Conservation (phyloP, 2,113 vertebrate species). For the Capricornis sumatraensis region DNA sequence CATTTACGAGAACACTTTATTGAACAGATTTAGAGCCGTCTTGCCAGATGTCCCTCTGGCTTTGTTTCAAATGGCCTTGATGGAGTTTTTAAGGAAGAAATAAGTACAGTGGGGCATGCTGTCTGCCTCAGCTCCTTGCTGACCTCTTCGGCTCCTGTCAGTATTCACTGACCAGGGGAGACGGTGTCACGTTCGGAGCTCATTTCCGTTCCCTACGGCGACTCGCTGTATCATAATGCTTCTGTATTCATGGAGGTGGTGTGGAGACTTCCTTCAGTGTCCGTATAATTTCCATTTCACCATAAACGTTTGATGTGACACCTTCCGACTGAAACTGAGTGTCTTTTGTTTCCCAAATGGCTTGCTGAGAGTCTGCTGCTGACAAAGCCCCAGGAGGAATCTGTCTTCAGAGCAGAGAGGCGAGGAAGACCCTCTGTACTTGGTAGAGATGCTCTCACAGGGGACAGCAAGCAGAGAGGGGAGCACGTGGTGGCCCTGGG, state of each 20-base stretch:
- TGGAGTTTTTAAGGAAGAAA: not conserved
- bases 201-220: accelerated
- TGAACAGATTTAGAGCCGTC: not conserved
- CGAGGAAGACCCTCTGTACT: not conserved
- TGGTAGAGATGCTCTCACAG: not conserved
- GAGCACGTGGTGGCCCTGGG: not conserved
- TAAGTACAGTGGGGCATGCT: accelerated
- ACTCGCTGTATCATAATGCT: accelerated
- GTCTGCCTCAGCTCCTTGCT: not conserved
- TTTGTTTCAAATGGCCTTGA: not conserved
- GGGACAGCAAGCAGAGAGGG: too few relatives aligned
- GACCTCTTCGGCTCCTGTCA: accelerated
- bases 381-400: not conserved
- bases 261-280: not conserved
- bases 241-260: accelerated
- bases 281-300: accelerated
- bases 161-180: not conserved
- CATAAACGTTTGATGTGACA: accelerated
- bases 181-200: accelerated
- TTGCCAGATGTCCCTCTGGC: not conserved
- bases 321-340: too few relatives aligned
- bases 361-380: not conserved
- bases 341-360: not conserved
- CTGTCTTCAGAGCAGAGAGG: too few relatives aligned
- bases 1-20: not conserved